Evolutionary conservation across 2,113 vertebrate genomes (phyloP).

Genomic region (Cepphus grylle): DNA sequence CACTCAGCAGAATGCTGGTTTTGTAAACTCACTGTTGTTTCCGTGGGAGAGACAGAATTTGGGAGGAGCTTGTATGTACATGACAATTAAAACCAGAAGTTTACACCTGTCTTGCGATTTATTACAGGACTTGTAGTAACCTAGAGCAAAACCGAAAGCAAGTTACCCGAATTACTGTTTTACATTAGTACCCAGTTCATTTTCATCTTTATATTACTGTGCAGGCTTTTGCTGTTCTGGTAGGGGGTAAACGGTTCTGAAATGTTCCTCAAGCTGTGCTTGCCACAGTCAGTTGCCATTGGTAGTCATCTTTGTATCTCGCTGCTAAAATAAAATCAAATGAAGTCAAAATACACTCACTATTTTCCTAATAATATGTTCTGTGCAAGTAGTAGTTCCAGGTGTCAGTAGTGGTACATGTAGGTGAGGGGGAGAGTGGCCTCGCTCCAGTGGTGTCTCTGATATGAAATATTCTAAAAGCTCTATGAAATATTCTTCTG

Average conservation of each 20-base stretch:
- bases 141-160: not conserved
- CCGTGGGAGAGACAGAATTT: not conserved
- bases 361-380: not conserved
- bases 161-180: not conserved
- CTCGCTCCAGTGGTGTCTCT: accelerated
- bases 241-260: not conserved
- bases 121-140: not conserved
- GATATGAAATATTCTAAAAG: not conserved
- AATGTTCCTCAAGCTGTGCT: not conserved
- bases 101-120: not conserved
- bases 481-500: not conserved
- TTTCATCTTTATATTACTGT: not conserved
- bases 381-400: not conserved
- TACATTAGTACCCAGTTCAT: not conserved
- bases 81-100: not conserved
- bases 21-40: not conserved
- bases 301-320: not conserved
- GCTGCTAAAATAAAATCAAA: not conserved
- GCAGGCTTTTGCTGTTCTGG: not conserved
- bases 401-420: not conserved
- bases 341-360: not conserved
- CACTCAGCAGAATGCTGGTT: not conserved
- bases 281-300: not conserved
- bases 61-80: not conserved
- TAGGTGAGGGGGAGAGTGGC: not conserved